phyloP scores from a whole-genome alignment of 2,888 invertebrate genomes.

The Celastrina argiolus region DNA sequence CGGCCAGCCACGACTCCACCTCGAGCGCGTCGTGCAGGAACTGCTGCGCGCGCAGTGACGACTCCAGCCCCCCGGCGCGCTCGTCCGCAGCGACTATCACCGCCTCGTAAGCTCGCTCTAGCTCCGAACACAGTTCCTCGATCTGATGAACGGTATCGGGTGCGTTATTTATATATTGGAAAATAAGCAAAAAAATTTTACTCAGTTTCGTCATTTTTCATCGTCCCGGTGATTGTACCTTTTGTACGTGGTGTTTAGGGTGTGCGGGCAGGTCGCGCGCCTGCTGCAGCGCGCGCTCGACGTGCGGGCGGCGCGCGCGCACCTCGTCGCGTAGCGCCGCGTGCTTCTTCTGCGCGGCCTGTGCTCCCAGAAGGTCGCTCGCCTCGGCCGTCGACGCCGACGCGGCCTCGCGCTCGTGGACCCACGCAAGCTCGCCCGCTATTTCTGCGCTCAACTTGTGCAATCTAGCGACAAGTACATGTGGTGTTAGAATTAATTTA shows the following conservation, averaged over 20 bases:
- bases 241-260: constrained; percentile 87
- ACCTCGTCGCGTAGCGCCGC: constrained; percentile 95
- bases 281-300: constrained; percentile 89
- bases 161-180: constrained; percentile 9
- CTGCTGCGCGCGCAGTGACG: constrained; percentile 93
- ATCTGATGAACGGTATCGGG: constrained; percentile 74
- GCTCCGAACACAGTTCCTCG: constrained; percentile 83
- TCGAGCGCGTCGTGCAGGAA: constrained; percentile 94
- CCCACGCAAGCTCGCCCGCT: constrained; percentile 96
- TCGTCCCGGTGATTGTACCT: constrained; percentile 65
- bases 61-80: constrained; percentile 87
- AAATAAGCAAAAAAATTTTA: neutral
- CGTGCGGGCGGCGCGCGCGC: constrained; percentile 88
- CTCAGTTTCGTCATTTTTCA: neutral
- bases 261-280: constrained; percentile 86
- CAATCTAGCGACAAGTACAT: constrained; percentile 57
- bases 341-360: constrained; percentile 95
- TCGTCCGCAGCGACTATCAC: constrained; percentile 83
- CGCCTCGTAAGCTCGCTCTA: constrained; percentile 85
- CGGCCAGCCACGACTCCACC: constrained; percentile 95
- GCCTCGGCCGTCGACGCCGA: constrained; percentile 79
- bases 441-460: constrained; percentile 97
- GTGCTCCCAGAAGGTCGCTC: constrained; percentile 93
- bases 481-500: neutral
- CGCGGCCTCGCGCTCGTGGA: constrained; percentile 90